phyloP scores from a whole-genome alignment of 2,113 vertebrate genomes.

The Cephalophus harveyi region DNA sequence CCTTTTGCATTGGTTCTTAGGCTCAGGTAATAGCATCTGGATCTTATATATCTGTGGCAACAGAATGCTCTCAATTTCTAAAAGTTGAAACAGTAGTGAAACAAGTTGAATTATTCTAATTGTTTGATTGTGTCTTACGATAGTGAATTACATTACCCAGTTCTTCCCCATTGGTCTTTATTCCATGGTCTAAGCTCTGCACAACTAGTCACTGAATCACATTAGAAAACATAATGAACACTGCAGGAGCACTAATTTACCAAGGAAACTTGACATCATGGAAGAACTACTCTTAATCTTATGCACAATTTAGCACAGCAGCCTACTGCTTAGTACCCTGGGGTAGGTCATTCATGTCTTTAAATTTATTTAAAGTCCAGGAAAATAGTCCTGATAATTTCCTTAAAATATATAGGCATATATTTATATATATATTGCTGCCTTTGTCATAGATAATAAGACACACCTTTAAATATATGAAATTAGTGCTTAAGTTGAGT shows the following conservation, averaged over 20 bases:
- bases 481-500: neutral
- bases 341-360: neutral
- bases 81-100: neutral
- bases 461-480: neutral
- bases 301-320: slow-evolving; percentile 51
- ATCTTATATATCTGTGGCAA: neutral
- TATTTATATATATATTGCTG: neutral
- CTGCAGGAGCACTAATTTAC: neutral
- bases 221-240: neutral
- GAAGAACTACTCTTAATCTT: slow-evolving; percentile 33
- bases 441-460: slow-evolving; percentile 2
- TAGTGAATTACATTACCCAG: neutral
- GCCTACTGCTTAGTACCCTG: neutral
- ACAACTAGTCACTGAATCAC: neutral
- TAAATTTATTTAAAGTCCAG: slow-evolving; percentile 3
- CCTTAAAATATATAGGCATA: neutral
- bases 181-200: neutral
- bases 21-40: neutral
- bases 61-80: neutral
- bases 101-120: neutral
- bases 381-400: neutral
- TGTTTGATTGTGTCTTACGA: neutral
- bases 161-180: slow-evolving; percentile 22
- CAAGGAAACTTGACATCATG: neutral
- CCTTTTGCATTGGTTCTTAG: neutral